Percentiles rank a stretch among this genome's conserved stretches.
Conservation (phyloP, 2,888 invertebrate species). For the Ctena decussata region DNA sequence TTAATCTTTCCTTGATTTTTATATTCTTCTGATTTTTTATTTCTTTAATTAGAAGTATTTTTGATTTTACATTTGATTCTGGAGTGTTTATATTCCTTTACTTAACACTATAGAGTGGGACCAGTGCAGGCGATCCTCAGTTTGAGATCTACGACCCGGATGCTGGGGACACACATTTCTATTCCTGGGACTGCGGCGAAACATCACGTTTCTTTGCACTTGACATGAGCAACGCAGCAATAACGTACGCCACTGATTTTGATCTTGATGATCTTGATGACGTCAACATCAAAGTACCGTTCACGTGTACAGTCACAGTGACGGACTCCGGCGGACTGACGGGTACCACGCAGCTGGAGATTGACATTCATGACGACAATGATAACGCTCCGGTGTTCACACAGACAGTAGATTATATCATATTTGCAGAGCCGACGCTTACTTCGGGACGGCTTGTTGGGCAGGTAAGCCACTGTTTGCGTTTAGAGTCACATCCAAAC, state of each 20-base stretch:
- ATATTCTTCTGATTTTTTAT: too few species aligned
- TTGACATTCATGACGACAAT: constrained; percentile 58
- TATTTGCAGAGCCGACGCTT: constrained; percentile 52
- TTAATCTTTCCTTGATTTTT: too few species aligned
- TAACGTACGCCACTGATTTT: constrained; percentile 53
- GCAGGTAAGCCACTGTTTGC: constrained; percentile 35
- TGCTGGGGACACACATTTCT: constrained; percentile 24
- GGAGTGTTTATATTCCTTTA: too few species aligned
- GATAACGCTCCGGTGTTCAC: constrained; percentile 61
- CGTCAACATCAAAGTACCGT: constrained; percentile 38
- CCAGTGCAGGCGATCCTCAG: constrained; percentile 33
- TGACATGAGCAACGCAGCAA: constrained; percentile 13
- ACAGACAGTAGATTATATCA: constrained; percentile 44
- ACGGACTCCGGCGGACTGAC: constrained; percentile 58
- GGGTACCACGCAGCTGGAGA: constrained; percentile 53
- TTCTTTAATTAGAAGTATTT: too few species aligned
- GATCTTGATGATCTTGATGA: constrained; percentile 59
- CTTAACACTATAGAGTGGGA: not conserved
- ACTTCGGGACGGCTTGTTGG: constrained; percentile 54
- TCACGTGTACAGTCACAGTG: constrained; percentile 50
- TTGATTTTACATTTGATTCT: too few species aligned
- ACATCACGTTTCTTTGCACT: constrained; percentile 50
- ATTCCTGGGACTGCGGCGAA: constrained; percentile 47
- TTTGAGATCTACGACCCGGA: constrained; percentile 47
- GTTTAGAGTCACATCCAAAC: too few species aligned